Evolutionary conservation across 1,140 invertebrate genomes (phyloP), one percentile per base, ranked within the genome.

Genomic region (Harlomillsia oculata): DNA sequence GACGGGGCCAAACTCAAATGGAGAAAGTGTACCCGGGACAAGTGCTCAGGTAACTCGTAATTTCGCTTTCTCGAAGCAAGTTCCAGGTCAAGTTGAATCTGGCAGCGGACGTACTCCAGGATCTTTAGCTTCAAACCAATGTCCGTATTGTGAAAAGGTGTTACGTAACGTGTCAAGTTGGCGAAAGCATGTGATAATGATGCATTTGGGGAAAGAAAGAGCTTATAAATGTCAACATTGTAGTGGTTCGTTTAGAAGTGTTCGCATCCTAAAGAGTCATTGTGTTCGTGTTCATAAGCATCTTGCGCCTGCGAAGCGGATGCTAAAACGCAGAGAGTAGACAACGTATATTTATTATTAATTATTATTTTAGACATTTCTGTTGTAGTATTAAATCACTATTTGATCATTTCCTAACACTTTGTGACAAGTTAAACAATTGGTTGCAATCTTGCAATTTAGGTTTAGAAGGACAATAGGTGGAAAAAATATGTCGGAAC

Each of bases 251-350:
- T 67, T 67, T 39, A 29, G 66, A 50, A 67, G 64, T 25, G 44
- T 64, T n/a, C 64, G 66, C 48, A 66, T 66, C 44, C 56, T 67
- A 16, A 64, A 67, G 39, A 67, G 66, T 50, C 66, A 67, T 48
- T 66, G 65, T 36, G 66, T 67, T 23, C 54, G 66, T 29, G 66
- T 67, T 16, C 66, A 67, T 55, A 64, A 64, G 32, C 62, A 60
- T 25, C 63, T 62, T 32, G 60, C 59, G 13, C 65, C 57, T 39
- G 59, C 61, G 59, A 56, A 56, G 18, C 36, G 63, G 20, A 56
- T n/a, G n/a, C n/a, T n/a, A n/a, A n/a, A n/a, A n/a, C n/a, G n/a
- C n/a, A n/a, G n/a, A n/a, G n/a, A n/a, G n/a, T n/a, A n/a, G n/a
- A n/a, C n/a, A n/a, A n/a, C n/a, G n/a, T n/a, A n/a, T n/a, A n/a